Evolutionary conservation across 2,888 invertebrate species (phyloP), one percentile per base, ranked within the genome.

Genomic region (Spatulosminthurus flaviceps): DNA sequence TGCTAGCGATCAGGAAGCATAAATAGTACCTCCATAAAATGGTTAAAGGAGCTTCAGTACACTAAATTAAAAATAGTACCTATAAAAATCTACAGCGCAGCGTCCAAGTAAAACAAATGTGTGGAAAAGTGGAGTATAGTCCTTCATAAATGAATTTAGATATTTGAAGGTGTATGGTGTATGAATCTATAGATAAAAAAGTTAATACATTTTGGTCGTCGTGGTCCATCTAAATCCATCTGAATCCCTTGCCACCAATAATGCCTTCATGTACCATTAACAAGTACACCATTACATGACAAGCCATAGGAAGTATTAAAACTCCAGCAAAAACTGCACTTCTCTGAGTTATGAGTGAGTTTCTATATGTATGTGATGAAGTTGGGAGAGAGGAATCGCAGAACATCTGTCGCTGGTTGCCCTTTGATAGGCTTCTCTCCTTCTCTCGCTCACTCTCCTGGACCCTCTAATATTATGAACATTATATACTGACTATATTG

Each of bases 381-480:
- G n/a, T 22, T 24, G 21, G 67, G 16, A 13, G 66, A 72, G 26
- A 21, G 61, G 41, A 67, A 74, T 70, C 24, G 70, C 71, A 60
- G 60, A 79, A 79, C 79, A 79, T 79, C 79, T 79, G 79, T 71
- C 79, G 71, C 34, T 79, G 76, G 75, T 64, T 79, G 79, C 79
- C 79, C 79, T 79, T 79, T 79, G 76, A 79, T 79, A 79, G 79
- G 29, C 69, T 29, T 70, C 71, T 42, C 41, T 71, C 41, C 21
- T 9, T 42, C 41, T 71, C 34, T 34, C 42, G 1, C 42, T 71
- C 71, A 9, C 71, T 71, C 71, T 41, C 42, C 11, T 71, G 41
- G 42, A 42, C 71, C 60, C 22, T 67, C 28, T 24, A 67, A 74
- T 42, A 21, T 13, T 22, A 70, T 72, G 71, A 19, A 42, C 22